Conservation (phyloP, 2,888 invertebrate genomes). For the Plagodis pulveraria region DNA sequence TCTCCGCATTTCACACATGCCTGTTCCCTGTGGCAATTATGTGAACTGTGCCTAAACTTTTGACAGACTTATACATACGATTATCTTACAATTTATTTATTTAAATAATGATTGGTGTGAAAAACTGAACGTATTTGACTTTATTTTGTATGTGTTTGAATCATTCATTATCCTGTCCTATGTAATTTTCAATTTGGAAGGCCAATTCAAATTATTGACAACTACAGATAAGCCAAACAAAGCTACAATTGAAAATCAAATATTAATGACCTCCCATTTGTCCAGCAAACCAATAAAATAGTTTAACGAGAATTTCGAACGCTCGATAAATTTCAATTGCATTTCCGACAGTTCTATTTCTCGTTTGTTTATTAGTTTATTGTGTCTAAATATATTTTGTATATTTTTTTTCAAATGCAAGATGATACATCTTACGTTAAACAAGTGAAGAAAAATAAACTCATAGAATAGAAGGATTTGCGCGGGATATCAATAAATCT, state of each 20-base stretch:
- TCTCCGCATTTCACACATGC: too few species aligned
- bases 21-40: too few species aligned
- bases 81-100: too few species aligned
- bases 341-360: conserved; percentile 31
- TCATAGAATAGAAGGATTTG: too few species aligned
- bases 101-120: too few species aligned
- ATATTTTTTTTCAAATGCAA: background rate
- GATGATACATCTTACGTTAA: too few species aligned
- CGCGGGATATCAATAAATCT: too few species aligned
- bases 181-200: conserved; percentile 11
- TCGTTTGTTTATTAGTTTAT: conserved; percentile 14
- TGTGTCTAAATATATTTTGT: conserved; percentile 31
- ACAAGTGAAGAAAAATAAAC: too few species aligned
- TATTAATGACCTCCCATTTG: conserved; percentile 47
- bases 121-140: too few species aligned
- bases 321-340: conserved; percentile 34
- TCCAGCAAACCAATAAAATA: conserved; percentile 42
- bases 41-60: too few species aligned
- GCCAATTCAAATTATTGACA: conserved; percentile 25
- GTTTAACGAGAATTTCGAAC: conserved; percentile 39
- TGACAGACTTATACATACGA: too few species aligned
- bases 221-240: conserved; percentile 42
- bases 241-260: conserved; percentile 53
- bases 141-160: background rate
- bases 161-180: conserved; percentile 12